These are phyloP conservation scores for Hypotaenidia okinawae DNA, from an alignment of 2,797 vertebrate species.

Conservation along the genomic window DNA sequence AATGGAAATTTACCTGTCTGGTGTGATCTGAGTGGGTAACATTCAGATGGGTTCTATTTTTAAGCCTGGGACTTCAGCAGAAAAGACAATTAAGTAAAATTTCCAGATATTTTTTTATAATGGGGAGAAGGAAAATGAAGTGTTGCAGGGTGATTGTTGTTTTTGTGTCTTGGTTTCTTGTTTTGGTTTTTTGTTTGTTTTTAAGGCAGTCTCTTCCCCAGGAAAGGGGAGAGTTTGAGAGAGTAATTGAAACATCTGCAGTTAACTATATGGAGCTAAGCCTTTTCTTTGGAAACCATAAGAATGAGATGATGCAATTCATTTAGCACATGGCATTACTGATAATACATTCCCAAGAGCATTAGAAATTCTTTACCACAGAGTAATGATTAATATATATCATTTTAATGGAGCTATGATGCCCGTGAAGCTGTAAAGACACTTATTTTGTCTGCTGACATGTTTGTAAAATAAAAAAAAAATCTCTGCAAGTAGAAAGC, in stretches of 20 bases:
- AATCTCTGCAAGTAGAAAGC: background rate
- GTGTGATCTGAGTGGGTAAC: background rate
- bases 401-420: background rate
- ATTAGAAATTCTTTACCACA: background rate
- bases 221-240: background rate
- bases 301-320: background rate
- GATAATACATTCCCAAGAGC: background rate
- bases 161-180: too few species aligned
- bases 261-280: background rate
- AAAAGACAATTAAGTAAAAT: background rate
- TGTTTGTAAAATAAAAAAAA: background rate
- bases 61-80: background rate
- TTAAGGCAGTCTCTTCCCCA: background rate
- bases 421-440: background rate
- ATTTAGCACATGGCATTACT: background rate
- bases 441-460: background rate
- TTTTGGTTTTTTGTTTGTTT: too few species aligned
- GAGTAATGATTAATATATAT: background rate
- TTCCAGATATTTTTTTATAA: background rate
- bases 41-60: background rate
- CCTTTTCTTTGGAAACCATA: background rate
- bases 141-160: background rate
- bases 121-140: background rate
- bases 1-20: background rate
- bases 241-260: background rate